Evolutionary conservation across 2,797 vertebrate genomes (phyloP).

Genomic region (Chelmon rostratus): DNA sequence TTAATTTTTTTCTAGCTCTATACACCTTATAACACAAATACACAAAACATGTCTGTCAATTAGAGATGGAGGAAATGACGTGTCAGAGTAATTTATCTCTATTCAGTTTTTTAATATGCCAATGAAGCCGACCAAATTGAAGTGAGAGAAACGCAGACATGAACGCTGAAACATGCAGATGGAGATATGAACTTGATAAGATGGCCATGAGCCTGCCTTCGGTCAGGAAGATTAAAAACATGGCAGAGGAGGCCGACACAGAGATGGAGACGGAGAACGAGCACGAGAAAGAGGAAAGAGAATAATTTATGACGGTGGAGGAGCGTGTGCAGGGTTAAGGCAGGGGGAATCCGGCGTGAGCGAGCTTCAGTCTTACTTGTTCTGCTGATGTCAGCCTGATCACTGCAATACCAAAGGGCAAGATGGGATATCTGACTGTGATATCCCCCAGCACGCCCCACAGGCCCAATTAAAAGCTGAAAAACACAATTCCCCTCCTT

Average conservation of each 20-base stretch:
- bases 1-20: background rate
- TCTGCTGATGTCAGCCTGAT: slow-evolving; percentile 72
- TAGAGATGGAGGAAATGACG: background rate
- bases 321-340: slow-evolving; percentile 19
- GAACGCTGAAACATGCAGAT: slow-evolving; percentile 26
- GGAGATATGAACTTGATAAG: slow-evolving; percentile 34
- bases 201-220: slow-evolving; percentile 37
- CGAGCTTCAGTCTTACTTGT: slow-evolving; percentile 36
- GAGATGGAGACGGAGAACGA: slow-evolving; percentile 31
- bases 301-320: slow-evolving; percentile 71
- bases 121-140: slow-evolving; percentile 7
- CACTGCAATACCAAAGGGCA: slow-evolving; percentile 45
- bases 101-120: slow-evolving; percentile 29
- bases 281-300: slow-evolving; percentile 44
- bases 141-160: slow-evolving; percentile 16
- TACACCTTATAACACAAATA: background rate
- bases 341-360: slow-evolving; percentile 34
- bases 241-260: slow-evolving; percentile 26
- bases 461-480: slow-evolving; percentile 73
- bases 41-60: background rate
- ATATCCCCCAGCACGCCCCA: slow-evolving; percentile 57
- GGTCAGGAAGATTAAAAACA: slow-evolving; percentile 53
- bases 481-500: slow-evolving; percentile 58
- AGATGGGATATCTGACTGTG: slow-evolving; percentile 57
- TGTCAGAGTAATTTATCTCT: background rate